Conservation (phyloP, 2,888 invertebrate species). For the Sthenelais limicola region DNA sequence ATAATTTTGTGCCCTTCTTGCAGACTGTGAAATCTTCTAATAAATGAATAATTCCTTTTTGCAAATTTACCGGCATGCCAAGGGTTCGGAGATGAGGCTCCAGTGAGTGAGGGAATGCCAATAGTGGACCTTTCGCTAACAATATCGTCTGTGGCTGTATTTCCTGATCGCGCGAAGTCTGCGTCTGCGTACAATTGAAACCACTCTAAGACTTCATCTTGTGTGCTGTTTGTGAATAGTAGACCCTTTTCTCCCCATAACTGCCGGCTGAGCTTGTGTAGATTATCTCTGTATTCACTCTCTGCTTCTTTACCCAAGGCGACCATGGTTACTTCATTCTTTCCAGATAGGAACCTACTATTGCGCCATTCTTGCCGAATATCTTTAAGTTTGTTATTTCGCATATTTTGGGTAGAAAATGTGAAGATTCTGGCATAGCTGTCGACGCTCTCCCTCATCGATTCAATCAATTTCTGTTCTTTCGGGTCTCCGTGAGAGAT, state of each 20-base stretch:
- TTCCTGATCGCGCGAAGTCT: conserved; percentile 92
- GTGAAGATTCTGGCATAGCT: conserved; percentile 89
- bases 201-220: conserved; percentile 85
- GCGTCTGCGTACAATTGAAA: conserved; percentile 84
- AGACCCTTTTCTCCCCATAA: conserved; percentile 91
- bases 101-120: conserved; percentile 92
- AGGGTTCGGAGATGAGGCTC: conserved; percentile 94
- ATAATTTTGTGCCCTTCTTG: conserved; percentile 84
- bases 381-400: conserved; percentile 90
- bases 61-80: conserved; percentile 91
- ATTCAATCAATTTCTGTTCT: conserved; percentile 90
- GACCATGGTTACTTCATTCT: conserved; percentile 94
- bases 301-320: conserved; percentile 89
- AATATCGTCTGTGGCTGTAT: conserved; percentile 85
- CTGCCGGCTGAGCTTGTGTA: conserved; percentile 81
- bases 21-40: conserved; percentile 88
- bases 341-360: conserved; percentile 96
- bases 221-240: conserved; percentile 89
- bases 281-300: conserved; percentile 86
- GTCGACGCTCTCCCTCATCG: conserved; percentile 85
- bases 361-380: conserved; percentile 90
- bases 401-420: conserved; percentile 92
- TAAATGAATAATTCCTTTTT: conserved; percentile 83
- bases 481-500: conserved; percentile 93
- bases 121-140: conserved; percentile 87